These are phyloP conservation scores for Dryocosmus kuriphilus DNA, from an alignment of 2,888 invertebrate genomes.

Conservation along the genomic window DNA sequence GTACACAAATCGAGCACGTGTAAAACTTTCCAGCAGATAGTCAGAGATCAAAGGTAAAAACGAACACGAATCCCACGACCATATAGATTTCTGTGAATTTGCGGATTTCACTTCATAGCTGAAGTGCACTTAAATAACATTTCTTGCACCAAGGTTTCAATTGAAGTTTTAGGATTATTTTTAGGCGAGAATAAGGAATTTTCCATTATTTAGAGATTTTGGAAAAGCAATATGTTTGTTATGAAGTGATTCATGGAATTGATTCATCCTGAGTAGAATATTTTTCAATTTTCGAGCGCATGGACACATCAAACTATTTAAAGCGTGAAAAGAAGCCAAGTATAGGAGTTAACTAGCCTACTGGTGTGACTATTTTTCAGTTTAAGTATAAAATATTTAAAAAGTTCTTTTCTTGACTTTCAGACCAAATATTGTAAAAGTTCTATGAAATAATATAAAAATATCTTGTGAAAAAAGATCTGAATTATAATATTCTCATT, in stretches of 20 bases:
- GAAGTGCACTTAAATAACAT: conserved; percentile 20
- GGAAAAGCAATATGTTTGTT: background rate
- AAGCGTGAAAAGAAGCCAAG: no score
- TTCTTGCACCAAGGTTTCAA: conserved; percentile 24
- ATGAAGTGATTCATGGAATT: background rate
- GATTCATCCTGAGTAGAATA: background rate
- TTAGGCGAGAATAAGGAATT: background rate
- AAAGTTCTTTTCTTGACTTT: no score
- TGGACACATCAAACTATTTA: no score
- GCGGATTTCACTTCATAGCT: conserved; percentile 16
- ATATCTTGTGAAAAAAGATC: no score
- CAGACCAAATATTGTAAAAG: no score
- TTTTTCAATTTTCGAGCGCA: no score
- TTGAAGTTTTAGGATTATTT: conserved; percentile 10
- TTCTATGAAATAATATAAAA: no score
- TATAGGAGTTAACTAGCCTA: no score
- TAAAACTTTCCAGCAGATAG: conserved; percentile 9
- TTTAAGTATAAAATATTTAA: no score
- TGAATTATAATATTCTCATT: no score
- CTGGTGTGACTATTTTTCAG: no score
- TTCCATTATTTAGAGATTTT: background rate
- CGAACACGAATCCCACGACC: conserved; percentile 14
- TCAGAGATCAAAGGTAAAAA: conserved; percentile 38
- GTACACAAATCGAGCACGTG: background rate
- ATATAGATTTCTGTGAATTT: conserved; percentile 29